Base-by-base conservation (phyloP, 2,113 vertebrate genomes). In the Empidonax alnorum region DNA sequence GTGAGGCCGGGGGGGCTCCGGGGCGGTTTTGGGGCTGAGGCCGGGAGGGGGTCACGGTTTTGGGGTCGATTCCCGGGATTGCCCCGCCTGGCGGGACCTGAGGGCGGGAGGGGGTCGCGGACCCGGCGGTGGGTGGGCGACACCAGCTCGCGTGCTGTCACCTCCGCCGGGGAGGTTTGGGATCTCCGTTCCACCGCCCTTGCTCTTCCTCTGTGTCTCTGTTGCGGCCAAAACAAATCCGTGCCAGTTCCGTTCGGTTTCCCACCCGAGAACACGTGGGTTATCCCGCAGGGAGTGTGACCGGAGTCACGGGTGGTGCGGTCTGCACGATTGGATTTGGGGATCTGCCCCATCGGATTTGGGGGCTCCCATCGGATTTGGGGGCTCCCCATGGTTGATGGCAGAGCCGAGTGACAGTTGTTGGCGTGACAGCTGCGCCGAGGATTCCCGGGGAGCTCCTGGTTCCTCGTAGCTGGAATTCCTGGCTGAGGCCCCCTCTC, bases 1-100 rank as follows among this genome's bases (percentile, higher is more conserved):
- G 99, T 99, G 97, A 95, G 99, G 97, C 85, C 78, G 52, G 21
- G 49, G 10, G 19, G 2, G 41, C 24, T 19, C 13, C 21, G 31
- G 33, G 33, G 11, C 4, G 12, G 23, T 15, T 87, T 62, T 28
- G 65, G 55, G 65, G 65, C 7, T 3, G 46, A 59, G n/a, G 25
- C 31, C 22, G 33, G 94, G 99, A 97, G 49, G 21, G 50, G 10
- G 25, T 37, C 58, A 17, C 35, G 4, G 44, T 12, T 87, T 62
- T 39, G 55, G 47, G 65, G 63, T 4, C 3, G 33, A 46, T 61
- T 44, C 9, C 35, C 20, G 42, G 61, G 41, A 7, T 44, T 7
- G 1, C 7, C 10, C 17, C 33, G 25, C 49, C 49, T 14, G 61
- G 19, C 7, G 33, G 41, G 27, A 9, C 16, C 28, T 14, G 21